Percentiles rank a stretch among this genome's conserved stretches.
These are phyloP conservation scores for Prunella strophiata DNA, from an alignment of 2,797 vertebrate genomes.

Conservation along the genomic window DNA sequence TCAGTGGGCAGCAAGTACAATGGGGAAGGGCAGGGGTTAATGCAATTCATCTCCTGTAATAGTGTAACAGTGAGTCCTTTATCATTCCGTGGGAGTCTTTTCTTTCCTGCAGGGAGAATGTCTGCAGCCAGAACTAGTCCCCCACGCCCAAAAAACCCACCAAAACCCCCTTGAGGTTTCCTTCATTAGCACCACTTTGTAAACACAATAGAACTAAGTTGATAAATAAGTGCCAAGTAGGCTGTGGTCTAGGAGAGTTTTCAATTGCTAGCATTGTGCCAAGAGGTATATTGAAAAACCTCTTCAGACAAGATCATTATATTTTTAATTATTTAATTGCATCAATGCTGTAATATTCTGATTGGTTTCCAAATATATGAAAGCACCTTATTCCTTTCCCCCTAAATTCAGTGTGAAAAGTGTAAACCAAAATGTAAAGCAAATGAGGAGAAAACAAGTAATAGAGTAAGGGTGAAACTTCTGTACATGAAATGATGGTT, in stretches of 20 bases:
- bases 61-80: conserved; percentile 76
- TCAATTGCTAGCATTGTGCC: conserved; percentile 32
- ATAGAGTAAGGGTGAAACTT: background rate
- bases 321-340: conserved; percentile 40
- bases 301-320: conserved; percentile 65
- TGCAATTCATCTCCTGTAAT: conserved; percentile 80
- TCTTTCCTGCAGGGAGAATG: conserved; percentile 1
- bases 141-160: background rate
- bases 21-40: conserved; percentile 82
- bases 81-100: conserved; percentile 52
- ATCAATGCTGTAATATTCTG: background rate
- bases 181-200: conserved; percentile 31
- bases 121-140: background rate
- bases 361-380: background rate
- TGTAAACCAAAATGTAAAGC: background rate
- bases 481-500: rapidly evolving
- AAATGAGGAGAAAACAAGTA: background rate
- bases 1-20: conserved; percentile 84
- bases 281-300: conserved; percentile 51
- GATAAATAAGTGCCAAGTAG: conserved; percentile 29
- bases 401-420: background rate
- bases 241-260: conserved; percentile 31
- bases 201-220: conserved; percentile 52
- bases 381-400: background rate
- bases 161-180: background rate